phyloP scores from a whole-genome alignment of 2,113 vertebrate genomes.

The Hipposideros armiger region DNA sequence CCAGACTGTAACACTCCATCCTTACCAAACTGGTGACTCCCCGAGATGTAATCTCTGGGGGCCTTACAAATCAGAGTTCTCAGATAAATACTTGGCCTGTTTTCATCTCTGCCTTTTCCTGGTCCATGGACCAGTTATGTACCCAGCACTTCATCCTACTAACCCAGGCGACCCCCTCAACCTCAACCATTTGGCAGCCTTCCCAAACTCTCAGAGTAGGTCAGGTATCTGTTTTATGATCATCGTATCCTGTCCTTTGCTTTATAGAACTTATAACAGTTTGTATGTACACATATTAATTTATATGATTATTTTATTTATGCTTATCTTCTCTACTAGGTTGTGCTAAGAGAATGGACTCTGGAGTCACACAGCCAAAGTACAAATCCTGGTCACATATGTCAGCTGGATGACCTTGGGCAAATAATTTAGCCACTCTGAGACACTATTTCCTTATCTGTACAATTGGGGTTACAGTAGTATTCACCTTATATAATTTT shows the following conservation, averaged over 20 bases:
- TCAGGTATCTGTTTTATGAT: background rate
- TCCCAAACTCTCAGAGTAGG: background rate
- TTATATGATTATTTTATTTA: background rate
- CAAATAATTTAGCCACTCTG: background rate
- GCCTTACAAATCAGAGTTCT: background rate
- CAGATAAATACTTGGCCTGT: background rate
- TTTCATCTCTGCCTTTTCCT: background rate
- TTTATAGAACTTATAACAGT: background rate
- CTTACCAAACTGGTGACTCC: background rate
- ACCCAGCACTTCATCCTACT: background rate
- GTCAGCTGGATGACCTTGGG: background rate
- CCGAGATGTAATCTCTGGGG: background rate
- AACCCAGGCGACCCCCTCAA: background rate
- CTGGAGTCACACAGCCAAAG: background rate
- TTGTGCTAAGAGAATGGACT: background rate
- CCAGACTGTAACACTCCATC: background rate
- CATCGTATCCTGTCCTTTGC: background rate
- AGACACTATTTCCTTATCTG: background rate
- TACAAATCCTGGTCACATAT: background rate
- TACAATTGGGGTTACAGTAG: constrained; percentile 20
- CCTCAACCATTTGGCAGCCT: background rate
- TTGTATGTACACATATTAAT: background rate
- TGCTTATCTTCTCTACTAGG: background rate
- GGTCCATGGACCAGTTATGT: background rate
- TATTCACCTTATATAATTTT: background rate